Conservation (phyloP, 2,888 invertebrate genomes). For the Drosophila percnosoma region DNA sequence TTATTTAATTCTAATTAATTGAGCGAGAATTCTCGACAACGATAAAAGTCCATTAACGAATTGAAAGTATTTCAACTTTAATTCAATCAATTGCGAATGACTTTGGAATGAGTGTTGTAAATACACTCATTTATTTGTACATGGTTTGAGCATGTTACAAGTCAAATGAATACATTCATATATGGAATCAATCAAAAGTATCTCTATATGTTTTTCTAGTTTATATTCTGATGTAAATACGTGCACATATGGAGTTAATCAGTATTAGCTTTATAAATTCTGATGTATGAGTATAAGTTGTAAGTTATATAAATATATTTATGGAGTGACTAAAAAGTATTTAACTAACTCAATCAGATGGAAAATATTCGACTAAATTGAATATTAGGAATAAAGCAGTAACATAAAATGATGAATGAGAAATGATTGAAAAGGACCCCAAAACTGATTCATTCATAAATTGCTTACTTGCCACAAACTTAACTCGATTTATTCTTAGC, state of each 20-base stretch:
- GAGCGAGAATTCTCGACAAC: background rate
- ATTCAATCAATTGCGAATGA: background rate
- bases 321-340: background rate
- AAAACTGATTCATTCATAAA: background rate
- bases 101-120: background rate
- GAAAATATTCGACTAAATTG: too few species aligned
- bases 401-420: background rate
- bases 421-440: background rate
- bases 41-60: background rate
- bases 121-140: background rate
- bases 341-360: background rate
- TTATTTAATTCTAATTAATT: slow-evolving; percentile 22
- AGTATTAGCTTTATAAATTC: background rate
- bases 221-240: background rate
- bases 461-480: background rate
- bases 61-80: background rate
- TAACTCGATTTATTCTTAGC: background rate
- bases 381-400: background rate
- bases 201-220: background rate
- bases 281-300: too few species aligned
- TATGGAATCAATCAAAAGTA: background rate
- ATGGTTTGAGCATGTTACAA: background rate
- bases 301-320: background rate
- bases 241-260: background rate
- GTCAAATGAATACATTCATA: background rate